Evolutionary conservation across 1,140 invertebrate species (phyloP).

Genomic region (Triops longicaudatus): DNA sequence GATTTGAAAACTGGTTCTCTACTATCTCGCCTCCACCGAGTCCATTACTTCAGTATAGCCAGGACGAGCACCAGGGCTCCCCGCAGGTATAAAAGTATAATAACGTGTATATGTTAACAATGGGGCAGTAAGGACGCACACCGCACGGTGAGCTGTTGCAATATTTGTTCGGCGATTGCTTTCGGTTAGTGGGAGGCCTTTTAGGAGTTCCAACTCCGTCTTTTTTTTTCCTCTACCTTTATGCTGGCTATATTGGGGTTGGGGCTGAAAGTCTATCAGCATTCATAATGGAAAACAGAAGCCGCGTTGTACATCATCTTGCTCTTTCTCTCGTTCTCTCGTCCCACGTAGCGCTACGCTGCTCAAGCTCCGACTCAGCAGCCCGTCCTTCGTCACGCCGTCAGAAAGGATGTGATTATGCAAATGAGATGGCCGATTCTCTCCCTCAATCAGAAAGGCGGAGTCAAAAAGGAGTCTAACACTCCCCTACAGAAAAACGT

Average conservation of each 20-base stretch:
- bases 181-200: slow-evolving; percentile 10
- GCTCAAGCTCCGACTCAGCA: neutral
- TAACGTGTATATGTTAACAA: neutral
- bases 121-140: neutral
- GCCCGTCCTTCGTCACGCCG: slow-evolving; percentile 2
- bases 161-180: neutral
- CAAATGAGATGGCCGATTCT: slow-evolving; percentile 1
- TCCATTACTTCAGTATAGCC: neutral
- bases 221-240: too few relatives aligned
- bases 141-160: slow-evolving; percentile 13
- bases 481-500: neutral
- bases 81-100: neutral
- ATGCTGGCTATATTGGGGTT: neutral
- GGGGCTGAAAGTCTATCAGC: slow-evolving; percentile 13
- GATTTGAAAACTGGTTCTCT: neutral
- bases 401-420: slow-evolving; percentile 15
- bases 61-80: neutral
- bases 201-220: neutral
- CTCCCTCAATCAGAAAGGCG: slow-evolving; percentile 7
- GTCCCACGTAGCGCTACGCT: neutral
- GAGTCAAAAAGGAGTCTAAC: neutral
- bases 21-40: neutral
- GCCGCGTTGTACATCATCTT: slow-evolving; percentile 1
- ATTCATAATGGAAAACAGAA: slow-evolving; percentile 15
- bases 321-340: too few relatives aligned